These are phyloP conservation scores for Neolamprologus modestus DNA, from an alignment of 2,113 vertebrate genomes.

Conservation along the genomic window DNA sequence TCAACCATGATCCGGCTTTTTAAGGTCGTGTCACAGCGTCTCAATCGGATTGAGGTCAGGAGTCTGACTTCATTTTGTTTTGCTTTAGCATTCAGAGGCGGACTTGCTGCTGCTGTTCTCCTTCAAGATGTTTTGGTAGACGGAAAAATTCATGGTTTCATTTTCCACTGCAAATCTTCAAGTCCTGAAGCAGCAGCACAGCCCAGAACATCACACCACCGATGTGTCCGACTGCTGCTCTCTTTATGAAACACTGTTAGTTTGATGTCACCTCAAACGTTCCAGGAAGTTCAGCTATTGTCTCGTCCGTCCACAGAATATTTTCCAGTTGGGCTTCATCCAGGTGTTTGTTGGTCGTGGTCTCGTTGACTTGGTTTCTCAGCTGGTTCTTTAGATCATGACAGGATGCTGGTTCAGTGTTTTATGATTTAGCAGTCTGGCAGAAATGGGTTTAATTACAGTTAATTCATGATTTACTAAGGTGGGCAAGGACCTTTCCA, in stretches of 20 bases:
- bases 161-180: accelerated
- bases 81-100: not conserved
- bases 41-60: not conserved
- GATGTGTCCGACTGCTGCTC: accelerated
- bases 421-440: not conserved
- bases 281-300: not conserved
- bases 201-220: accelerated
- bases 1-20: not conserved
- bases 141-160: not conserved
- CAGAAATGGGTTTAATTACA: not conserved
- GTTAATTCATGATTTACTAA: not conserved
- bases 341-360: not conserved
- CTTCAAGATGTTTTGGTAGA: not conserved
- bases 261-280: not conserved
- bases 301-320: accelerated
- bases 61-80: not conserved
- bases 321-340: not conserved
- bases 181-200: accelerated
- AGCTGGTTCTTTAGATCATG: not conserved
- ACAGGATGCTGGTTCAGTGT: not conserved
- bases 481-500: not conserved
- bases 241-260: not conserved
- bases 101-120: not conserved
- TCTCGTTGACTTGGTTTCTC: not conserved
- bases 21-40: accelerated